Base-by-base conservation (phyloP, 2,888 invertebrate genomes). In the Gari tellinella region DNA sequence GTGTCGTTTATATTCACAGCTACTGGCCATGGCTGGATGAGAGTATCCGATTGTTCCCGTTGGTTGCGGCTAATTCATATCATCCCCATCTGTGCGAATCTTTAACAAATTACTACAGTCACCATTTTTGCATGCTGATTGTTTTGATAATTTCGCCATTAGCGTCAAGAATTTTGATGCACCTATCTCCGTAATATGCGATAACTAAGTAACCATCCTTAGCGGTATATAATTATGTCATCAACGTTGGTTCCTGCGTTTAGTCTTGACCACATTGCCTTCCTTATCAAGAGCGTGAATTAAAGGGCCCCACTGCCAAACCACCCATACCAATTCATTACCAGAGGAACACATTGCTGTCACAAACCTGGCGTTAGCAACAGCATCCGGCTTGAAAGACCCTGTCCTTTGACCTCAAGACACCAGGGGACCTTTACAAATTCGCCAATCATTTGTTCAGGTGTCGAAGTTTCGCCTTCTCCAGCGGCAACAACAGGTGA, bases 1-100 rank as follows among this genome's bases (percentile, higher is more conserved):
- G 84, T 83, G 14, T 81, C 84, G 51, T 81, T 84, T 45, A 82
- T 64, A 53, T 83, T 84, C 2, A 86, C 79, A 12, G 82, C 82
- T 8, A 84, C 64, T 43, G 81, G 67, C 73, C 84, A 80, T 12
- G 72, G 77, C 41, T 79, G 79, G 14, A 79, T 48, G 10, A 79
- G 55, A 23, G 56, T 37, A 26, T n/a, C n/a, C n/a, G n/a, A n/a
- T 55, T 37, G 14, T 43, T 46, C 21, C 60, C 46, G 17, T 49
- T 52, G n/a, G 8, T n/a, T n/a, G n/a, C n/a, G n/a, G n/a, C n/a
- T n/a, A n/a, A n/a, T n/a, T n/a, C n/a, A n/a, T n/a, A n/a, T n/a
- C n/a, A n/a, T 53, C 58, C 8, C 23, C 26, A 25, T 65, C 65
- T 12, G 41, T 41, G 0, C 51, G 55, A 5, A 74, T n/a, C 19